Base-by-base conservation (phyloP, 2,888 invertebrate species). In the Yponomeuta malinellus region DNA sequence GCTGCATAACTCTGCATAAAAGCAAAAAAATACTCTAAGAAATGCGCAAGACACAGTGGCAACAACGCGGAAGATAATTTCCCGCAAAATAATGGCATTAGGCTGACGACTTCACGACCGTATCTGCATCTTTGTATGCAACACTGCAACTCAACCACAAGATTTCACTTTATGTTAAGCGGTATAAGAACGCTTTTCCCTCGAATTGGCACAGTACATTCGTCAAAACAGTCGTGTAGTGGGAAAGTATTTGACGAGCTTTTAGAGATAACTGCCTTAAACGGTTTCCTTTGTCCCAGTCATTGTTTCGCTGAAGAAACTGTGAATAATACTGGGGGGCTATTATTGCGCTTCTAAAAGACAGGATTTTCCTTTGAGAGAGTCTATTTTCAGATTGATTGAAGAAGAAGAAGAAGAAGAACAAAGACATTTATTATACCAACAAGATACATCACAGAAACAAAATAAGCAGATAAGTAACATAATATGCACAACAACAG, bases 261-360 rank as follows among this genome's bases (percentile, higher is more conserved):
- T 88, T 87, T 81, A 85, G 84, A 88, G 86, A 86, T 87, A 88
- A 86, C 85, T 86, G 83, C 79, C 81, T 83, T 81, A 81, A 89
- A 86, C 82, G 83, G 80, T 86, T 83, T 63, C 81, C 83, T 88
- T 89, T 89, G 87, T 88, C 81, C 80, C 81, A 85, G 84, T 86
- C 86, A 86, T 87, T 87, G 87, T 89, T 86, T 85, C 78, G 77
- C 75, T 71, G 67, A 76, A 74, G 76, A 78, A 82, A 78, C 78
- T 79, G 76, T 79, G 81, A 85, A 83, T 81, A 78, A 76, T 59
- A 59, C 52, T 59, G 72, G 72, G 23, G 80, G 83, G 82, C 77
- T 82, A 79, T 80, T 79, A 79, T 43, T 81, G 82, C 81, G 79
- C 74, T 81, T 81, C 77, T 73, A 72, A 76, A 81, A 79, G 79